A percentile compares a stretch with the other conserved stretches of the same genome.
phyloP scores from a whole-genome alignment of 2,797 vertebrate species.

The Mus spretus region DNA sequence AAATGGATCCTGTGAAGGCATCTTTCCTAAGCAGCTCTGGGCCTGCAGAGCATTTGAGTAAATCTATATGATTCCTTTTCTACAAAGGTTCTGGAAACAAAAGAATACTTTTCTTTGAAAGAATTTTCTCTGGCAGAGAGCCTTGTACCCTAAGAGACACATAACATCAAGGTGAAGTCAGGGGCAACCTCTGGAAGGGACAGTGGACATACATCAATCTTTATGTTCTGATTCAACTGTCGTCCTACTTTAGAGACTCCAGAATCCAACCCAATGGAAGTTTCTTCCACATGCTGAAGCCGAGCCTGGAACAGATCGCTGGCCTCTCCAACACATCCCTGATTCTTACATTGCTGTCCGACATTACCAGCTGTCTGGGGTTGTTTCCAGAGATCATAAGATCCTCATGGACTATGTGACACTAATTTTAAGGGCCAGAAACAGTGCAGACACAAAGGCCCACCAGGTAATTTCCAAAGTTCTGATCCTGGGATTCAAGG shows the following conservation, averaged over 20 bases:
- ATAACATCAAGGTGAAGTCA: constrained; percentile 51
- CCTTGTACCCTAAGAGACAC: background rate
- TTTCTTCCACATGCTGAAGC: constrained; percentile 74
- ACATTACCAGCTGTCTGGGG: rapidly evolving
- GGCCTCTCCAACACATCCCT: too few relatives aligned
- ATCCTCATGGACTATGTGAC: rapidly evolving
- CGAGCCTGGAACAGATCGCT: background rate
- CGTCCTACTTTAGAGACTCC: rapidly evolving
- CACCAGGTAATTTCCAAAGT: rapidly evolving
- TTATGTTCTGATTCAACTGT: background rate
- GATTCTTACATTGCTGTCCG: rapidly evolving
- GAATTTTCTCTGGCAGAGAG: constrained; percentile 84
- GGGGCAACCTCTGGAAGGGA: constrained; percentile 81
- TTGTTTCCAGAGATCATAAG: rapidly evolving
- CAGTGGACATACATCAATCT: background rate
- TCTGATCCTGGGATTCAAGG: background rate
- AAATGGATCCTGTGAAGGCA: constrained; percentile 89
- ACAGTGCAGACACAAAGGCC: rapidly evolving
- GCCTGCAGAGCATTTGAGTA: constrained; percentile 90
- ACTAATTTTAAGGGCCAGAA: rapidly evolving
- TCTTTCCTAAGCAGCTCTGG: constrained; percentile 93
- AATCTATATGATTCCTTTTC: constrained; percentile 87
- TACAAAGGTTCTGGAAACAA: constrained; percentile 69
- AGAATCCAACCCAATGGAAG: background rate
- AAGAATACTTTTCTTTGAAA: constrained; percentile 78